These are phyloP conservation scores for Pinctada fucata DNA, from an alignment of 2,888 invertebrate species.

Conservation along the genomic window DNA sequence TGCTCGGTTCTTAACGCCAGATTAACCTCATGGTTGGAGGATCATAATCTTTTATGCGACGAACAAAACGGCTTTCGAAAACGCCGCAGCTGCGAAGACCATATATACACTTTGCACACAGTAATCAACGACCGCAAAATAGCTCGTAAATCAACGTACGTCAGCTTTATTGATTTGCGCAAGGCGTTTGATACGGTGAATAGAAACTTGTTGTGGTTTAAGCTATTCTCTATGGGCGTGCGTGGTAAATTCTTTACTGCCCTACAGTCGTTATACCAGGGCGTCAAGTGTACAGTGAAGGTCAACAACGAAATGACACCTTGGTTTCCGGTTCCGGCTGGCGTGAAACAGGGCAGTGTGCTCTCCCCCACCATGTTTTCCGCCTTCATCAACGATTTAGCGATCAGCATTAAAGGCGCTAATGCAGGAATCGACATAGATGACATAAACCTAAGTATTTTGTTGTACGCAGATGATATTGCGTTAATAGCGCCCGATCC, in stretches of 20 bases:
- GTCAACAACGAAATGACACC: slow-evolving; percentile 3
- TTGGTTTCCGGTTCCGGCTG: slow-evolving; percentile 14
- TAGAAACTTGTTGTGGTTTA: slow-evolving; percentile 17
- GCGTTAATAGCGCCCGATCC: slow-evolving; percentile 19
- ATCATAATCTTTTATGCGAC: no score
- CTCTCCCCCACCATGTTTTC: slow-evolving; percentile 39
- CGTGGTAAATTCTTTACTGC: slow-evolving; percentile 9
- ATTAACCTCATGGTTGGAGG: not conserved
- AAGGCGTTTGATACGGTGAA: slow-evolving; percentile 21
- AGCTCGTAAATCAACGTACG: slow-evolving; percentile 10
- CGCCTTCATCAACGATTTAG: slow-evolving; percentile 28
- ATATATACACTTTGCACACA: no score
- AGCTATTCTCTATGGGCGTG: slow-evolving; percentile 5
- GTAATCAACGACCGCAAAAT: slow-evolving; percentile 24
- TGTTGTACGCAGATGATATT: slow-evolving; percentile 28
- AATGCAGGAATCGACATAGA: slow-evolving; percentile 26
- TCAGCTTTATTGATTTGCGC: slow-evolving; percentile 29
- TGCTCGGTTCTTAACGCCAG: slow-evolving; percentile 27
- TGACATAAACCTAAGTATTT: slow-evolving; percentile 19
- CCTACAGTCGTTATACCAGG: slow-evolving; percentile 12
- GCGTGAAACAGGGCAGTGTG: slow-evolving; percentile 24
- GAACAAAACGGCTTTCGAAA: no score
- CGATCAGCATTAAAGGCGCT: slow-evolving; percentile 28
- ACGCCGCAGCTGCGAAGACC: no score
- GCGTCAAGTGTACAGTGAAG: slow-evolving; percentile 5